These are phyloP conservation scores for Ooceraea biroi DNA, from an alignment of 1,140 invertebrate genomes.

Conservation along the genomic window DNA sequence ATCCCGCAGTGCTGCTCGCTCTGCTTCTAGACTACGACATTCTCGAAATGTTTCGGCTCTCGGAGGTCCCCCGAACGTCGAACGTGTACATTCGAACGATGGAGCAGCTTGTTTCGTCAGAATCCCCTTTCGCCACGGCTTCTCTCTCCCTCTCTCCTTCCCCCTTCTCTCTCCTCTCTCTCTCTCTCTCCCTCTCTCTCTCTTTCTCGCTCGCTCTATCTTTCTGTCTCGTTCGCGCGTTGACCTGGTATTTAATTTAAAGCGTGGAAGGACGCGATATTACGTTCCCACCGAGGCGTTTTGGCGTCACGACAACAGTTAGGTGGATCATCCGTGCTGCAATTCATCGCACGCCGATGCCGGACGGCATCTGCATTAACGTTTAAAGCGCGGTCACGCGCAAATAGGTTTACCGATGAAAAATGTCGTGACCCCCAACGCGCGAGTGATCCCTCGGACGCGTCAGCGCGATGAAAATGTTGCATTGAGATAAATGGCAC, in stretches of 20 bases:
- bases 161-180: not conserved
- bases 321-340: conserved; percentile 55
- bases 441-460: conserved; percentile 38
- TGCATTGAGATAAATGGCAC: conserved; percentile 58
- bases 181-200: not conserved
- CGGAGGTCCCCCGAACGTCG: not conserved
- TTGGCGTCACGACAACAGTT: conserved; percentile 10
- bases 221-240: not conserved
- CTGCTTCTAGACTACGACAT: conserved; percentile 55
- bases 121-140: not conserved
- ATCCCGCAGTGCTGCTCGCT: not conserved
- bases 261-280: conserved; percentile 36
- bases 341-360: conserved; percentile 46
- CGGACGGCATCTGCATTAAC: conserved; percentile 55
- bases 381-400: conserved; percentile 56
- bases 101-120: conserved; percentile 56
- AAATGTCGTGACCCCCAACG: conserved; percentile 50
- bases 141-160: not conserved
- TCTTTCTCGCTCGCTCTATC: not conserved
- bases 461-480: conserved; percentile 55
- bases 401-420: conserved; percentile 62
- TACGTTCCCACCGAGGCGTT: conserved; percentile 16
- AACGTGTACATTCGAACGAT: conserved; percentile 50
- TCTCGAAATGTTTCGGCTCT: conserved; percentile 72
- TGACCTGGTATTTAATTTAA: conserved; percentile 69